Conservation (phyloP, 2,888 invertebrate genomes). For the Aquatica leii region DNA sequence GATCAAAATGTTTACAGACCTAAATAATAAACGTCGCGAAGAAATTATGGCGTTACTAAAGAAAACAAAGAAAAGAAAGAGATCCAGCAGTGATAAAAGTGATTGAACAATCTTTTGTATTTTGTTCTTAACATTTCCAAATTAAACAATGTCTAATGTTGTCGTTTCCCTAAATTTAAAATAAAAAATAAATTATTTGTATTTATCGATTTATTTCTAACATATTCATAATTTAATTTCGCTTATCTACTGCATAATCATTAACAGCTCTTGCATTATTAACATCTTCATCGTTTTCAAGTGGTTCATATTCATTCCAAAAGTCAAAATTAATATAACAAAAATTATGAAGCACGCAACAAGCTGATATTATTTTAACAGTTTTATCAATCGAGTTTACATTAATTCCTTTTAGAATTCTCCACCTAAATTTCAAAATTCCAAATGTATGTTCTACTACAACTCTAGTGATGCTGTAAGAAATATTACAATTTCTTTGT, state of each 20-base stretch:
- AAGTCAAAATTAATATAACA: not conserved
- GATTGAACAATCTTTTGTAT: too few relatives aligned
- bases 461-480: not conserved
- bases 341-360: not conserved
- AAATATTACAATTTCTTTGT: not conserved
- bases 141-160: too few relatives aligned
- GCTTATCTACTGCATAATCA: not conserved
- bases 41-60: too few relatives aligned
- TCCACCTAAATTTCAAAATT: not conserved
- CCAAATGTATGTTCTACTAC: not conserved
- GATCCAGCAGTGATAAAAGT: too few relatives aligned
- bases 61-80: too few relatives aligned
- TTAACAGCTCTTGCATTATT: not conserved
- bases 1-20: too few relatives aligned
- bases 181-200: too few relatives aligned
- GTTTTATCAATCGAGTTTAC: not conserved
- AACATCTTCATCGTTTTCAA: not conserved
- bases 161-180: too few relatives aligned
- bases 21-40: too few relatives aligned
- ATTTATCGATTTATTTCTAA: too few relatives aligned
- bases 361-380: not conserved
- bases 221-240: not conserved
- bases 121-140: too few relatives aligned
- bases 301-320: not conserved
- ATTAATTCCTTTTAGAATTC: not conserved